Conservation (phyloP, 2,113 vertebrate genomes). For the Prionailurus viverrinus region DNA sequence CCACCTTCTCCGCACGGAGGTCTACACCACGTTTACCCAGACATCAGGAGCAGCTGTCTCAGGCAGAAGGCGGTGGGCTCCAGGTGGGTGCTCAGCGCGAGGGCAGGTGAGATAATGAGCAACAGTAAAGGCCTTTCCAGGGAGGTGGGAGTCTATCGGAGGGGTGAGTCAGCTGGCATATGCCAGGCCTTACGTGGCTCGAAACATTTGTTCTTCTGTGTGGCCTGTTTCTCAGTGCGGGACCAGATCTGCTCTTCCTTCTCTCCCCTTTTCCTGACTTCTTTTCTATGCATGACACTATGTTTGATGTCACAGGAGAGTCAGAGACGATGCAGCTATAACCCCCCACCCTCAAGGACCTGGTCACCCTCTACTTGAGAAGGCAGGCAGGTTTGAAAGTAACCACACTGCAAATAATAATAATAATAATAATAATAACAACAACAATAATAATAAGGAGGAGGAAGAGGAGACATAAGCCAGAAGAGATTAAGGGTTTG, state of each 20-base stretch:
- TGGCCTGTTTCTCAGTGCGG: constrained; percentile 50
- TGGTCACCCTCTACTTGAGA: not conserved
- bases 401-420: not conserved
- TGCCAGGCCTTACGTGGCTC: not conserved
- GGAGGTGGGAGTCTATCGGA: not conserved
- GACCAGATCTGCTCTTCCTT: not conserved
- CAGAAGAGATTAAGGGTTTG: not conserved
- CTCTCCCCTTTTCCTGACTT: not conserved
- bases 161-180: not conserved
- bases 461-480: not conserved
- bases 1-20: not conserved
- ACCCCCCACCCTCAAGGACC: not conserved
- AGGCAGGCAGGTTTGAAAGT: not conserved
- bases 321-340: not conserved
- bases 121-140: constrained; percentile 7
- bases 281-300: not conserved
- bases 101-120: constrained; percentile 64
- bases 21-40: constrained; percentile 51
- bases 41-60: constrained; percentile 75
- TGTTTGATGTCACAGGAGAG: not conserved
- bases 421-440: not conserved
- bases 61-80: constrained; percentile 56
- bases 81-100: constrained; percentile 38
- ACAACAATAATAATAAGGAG: not conserved
- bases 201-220: not conserved